Base-by-base conservation (phyloP, 2,888 invertebrate species). In the Pegoplata infirma region DNA sequence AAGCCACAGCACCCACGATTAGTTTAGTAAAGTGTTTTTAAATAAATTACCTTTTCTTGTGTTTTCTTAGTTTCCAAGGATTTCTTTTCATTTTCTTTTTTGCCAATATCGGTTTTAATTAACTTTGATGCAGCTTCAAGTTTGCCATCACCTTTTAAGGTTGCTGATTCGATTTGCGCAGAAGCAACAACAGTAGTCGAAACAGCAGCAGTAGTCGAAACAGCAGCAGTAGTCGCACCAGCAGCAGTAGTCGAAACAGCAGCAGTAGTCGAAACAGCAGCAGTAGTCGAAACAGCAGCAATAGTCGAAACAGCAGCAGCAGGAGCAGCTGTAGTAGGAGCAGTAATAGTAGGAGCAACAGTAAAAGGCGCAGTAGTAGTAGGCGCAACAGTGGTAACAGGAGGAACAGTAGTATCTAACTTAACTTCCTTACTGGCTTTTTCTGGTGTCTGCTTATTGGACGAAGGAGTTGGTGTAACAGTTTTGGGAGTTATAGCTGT, bases 31-130 rank as follows among this genome's bases (percentile, higher is more conserved):
- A 6, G 21, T 12, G 14, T 14, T 56, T 67, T 53, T 28, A 53
- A 19, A 17, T 64, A 49, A 21, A 36, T n/a, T 36, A 28, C 23
- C 4, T 32, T 40, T 28, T 46, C 12, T 28, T 23, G 36, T 2
- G 40, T 3, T 40, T 51, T 61, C 5, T 21, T 44, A 16, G 40
- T 49, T 10, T 46, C 17, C 40, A 28, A 40, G 17, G 61, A 66
- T 49, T 80, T 81, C 19, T 53, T 8, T 16, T 74, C 64, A 49
- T 14, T 69, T n/a, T 12, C 47, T 0, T 44, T 7, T 23, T 40
- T 40, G 3, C n/a, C 66, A 59, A 23, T 53, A 10, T 8, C 10
- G 44, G 21, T 23, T 28, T 3, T 12, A 36, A 14, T 51, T 49
- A 51, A 17, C 19, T 49, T 63, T 63, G n/a, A 21, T 36, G 14